Conservation (phyloP, 1,140 invertebrate species). For the Stegodyphus mimosarum region DNA sequence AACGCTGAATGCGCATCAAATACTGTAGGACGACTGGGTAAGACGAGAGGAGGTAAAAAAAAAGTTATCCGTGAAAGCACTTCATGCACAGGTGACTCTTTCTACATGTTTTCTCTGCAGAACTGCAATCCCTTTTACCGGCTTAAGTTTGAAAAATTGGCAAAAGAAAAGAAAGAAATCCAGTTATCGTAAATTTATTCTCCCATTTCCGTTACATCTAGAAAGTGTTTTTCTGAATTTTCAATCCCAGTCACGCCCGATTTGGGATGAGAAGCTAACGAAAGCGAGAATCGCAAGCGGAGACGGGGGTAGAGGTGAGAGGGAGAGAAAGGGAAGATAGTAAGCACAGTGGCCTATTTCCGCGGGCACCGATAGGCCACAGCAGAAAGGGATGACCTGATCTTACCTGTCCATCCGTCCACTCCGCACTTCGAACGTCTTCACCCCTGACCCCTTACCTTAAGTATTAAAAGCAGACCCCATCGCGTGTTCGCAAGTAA, state of each 20-base stretch:
- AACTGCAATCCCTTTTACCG: too few species aligned
- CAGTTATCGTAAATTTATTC: too few species aligned
- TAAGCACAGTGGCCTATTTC: conserved; percentile 50
- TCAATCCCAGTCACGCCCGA: conserved; percentile 14
- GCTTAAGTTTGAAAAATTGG: too few species aligned
- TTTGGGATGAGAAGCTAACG: background rate
- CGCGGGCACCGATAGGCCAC: conserved; percentile 48
- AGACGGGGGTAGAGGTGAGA: background rate
- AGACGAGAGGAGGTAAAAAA: too few species aligned
- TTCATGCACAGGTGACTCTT: too few species aligned
- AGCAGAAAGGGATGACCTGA: conserved; percentile 32
- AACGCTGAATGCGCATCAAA: too few species aligned
- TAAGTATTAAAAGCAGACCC: conserved; percentile 55
- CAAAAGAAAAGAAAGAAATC: too few species aligned
- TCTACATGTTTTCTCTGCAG: too few species aligned
- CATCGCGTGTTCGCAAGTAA: conserved; percentile 42
- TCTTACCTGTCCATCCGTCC: conserved; percentile 13
- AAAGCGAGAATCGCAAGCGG: conserved; percentile 31
- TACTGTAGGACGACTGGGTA: too few species aligned
- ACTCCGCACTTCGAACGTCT: conserved; percentile 1
- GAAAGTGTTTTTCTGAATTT: too few species aligned
- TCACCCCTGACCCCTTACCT: conserved; percentile 56
- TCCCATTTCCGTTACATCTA: too few species aligned
- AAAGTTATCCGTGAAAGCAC: too few species aligned
- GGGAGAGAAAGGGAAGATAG: conserved; percentile 9